Evolutionary conservation across 2,888 invertebrate genomes (phyloP), one percentile per base, ranked within the genome.

Genomic region (Eristalis pertinax): DNA sequence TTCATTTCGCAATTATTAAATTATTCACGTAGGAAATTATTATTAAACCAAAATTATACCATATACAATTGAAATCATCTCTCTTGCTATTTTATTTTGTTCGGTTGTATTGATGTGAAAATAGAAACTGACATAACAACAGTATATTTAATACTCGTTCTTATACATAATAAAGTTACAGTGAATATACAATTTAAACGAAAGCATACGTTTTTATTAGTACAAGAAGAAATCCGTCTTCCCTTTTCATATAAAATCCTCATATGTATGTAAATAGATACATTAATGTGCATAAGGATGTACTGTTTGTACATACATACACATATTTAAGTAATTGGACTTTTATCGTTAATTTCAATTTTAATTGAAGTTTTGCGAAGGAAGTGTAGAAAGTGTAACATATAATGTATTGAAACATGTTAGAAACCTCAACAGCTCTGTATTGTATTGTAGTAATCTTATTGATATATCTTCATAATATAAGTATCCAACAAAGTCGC

Each of bases 341-440:
- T 60, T 67, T 43, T 74, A 75, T 83, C 67, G 41, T 32, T 56
- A 32, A 65, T 79, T 72, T 72, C 29, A 75, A 38, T 58, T 68
- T 64, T 70, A 41, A 83, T 83, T 78, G 43, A 85, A 73, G 75
- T 85, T 81, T 74, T 83, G 69, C 35, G 70, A 83, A 78, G 62
- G 65, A 79, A 69, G 65, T 87, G 84, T 87, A 84, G 84, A 87
- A 87, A 87, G 80, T 87, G 87, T 87, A 87, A 73, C 35, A 87
- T 84, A 87, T 75, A 87, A 69, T 87, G 69, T 80, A 87, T 87
- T 83, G 75, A 74, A 74, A 65, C 79, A 83, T 86, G 86, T 86
- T 86, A 86, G 74, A 78, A 83, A 86, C 75, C 86, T 78, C 77
- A 79, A 75, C 75, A 73, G 82, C 65, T 86, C 74, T 86, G 67